Percentiles rank a stretch among this genome's conserved stretches.
phyloP scores from a whole-genome alignment of 1,140 invertebrate genomes.

The Drosophila sturtevanti region DNA sequence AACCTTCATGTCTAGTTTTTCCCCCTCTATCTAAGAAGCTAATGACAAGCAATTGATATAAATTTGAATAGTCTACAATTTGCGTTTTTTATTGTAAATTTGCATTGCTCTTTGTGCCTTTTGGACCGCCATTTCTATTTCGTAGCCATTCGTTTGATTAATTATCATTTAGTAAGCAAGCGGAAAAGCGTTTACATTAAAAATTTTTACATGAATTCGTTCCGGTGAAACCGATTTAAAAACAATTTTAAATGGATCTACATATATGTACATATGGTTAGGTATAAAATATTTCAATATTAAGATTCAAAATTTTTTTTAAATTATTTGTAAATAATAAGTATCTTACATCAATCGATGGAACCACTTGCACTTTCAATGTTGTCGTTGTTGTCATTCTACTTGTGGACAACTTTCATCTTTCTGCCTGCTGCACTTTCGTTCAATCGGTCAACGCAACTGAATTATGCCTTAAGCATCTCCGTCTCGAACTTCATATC shows the following conservation, averaged over 20 bases:
- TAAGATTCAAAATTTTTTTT: neutral
- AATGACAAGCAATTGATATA: slow-evolving; percentile 54
- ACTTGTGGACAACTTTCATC: slow-evolving; percentile 64
- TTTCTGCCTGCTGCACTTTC: slow-evolving; percentile 67
- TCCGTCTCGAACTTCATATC: neutral
- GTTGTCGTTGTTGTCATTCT: slow-evolving; percentile 28
- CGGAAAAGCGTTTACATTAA: slow-evolving; percentile 26
- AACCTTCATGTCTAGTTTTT: slow-evolving; percentile 1
- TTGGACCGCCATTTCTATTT: slow-evolving; percentile 19
- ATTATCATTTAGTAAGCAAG: slow-evolving; percentile 43
- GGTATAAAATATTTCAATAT: slow-evolving; percentile 14
- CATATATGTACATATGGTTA: neutral
- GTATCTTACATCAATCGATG: slow-evolving; percentile 68
- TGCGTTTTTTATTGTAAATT: slow-evolving; percentile 21
- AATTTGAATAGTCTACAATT: slow-evolving; percentile 59
- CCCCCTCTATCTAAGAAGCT: slow-evolving; percentile 43
- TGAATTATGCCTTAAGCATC: neutral
- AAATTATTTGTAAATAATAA: slow-evolving; percentile 28
- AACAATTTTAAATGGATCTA: slow-evolving; percentile 11
- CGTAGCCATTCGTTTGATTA: slow-evolving; percentile 66
- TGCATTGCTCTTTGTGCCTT: slow-evolving; percentile 2
- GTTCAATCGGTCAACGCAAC: slow-evolving; percentile 70
- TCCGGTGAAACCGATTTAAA: slow-evolving; percentile 46
- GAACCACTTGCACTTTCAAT: slow-evolving; percentile 72
- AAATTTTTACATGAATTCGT: slow-evolving; percentile 46